Evolutionary conservation across 2,888 invertebrate genomes (phyloP).

Genomic region (Nephrotoma appendiculata): DNA sequence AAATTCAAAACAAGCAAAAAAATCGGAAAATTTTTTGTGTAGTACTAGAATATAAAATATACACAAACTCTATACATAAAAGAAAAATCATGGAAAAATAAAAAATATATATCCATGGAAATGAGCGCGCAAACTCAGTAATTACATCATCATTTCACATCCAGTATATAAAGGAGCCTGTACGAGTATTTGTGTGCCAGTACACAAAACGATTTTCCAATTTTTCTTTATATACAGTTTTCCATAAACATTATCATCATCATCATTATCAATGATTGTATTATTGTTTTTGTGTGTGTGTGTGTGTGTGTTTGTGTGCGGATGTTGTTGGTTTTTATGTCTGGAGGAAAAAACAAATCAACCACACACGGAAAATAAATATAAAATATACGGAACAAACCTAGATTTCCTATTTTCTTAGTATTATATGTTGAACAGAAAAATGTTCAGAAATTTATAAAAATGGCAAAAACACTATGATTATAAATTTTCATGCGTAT

Average conservation of each 20-base stretch:
- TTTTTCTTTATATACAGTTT: not conserved
- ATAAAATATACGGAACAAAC: not conserved
- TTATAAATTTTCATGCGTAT: not conserved
- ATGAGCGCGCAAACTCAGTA: not conserved
- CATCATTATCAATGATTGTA: not conserved
- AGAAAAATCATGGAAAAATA: not conserved
- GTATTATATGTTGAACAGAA: not conserved
- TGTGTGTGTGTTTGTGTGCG: not conserved
- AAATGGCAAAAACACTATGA: not conserved
- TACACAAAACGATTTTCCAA: not conserved
- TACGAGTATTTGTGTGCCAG: not conserved
- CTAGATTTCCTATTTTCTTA: not conserved
- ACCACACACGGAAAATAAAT: not conserved
- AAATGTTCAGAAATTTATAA: not conserved
- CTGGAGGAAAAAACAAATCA: not conserved
- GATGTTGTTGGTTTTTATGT: not conserved
- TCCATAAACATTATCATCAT: not conserved
- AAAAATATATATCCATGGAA: not conserved
- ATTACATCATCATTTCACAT: not conserved
- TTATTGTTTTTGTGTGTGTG: not conserved
- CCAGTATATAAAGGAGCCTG: not conserved
- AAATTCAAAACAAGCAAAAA: not conserved
- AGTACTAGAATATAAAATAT: not conserved
- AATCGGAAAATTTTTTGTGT: not conserved
- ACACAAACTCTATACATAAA: not conserved